These are phyloP conservation scores for Lucilia cuprina DNA, from an alignment of 1,140 invertebrate genomes.

Conservation along the genomic window DNA sequence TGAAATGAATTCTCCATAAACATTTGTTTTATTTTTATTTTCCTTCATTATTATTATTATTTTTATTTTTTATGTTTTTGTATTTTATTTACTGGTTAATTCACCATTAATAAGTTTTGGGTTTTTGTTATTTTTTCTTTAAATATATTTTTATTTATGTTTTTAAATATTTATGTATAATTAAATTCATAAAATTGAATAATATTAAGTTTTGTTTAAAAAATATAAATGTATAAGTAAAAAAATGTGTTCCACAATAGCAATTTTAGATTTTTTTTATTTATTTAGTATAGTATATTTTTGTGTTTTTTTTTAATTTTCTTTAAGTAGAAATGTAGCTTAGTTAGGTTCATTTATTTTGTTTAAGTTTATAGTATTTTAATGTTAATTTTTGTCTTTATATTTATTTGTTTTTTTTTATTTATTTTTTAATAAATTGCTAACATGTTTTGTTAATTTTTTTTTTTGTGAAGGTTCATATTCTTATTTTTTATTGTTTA, in stretches of 20 bases:
- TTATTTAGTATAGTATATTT: conserved; percentile 4
- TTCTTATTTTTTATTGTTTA: background rate
- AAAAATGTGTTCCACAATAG: conserved; percentile 33
- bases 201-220: conserved; percentile 33
- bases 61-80: conserved; percentile 6
- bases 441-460: background rate
- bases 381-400: background rate
- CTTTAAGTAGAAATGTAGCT: conserved; percentile 29
- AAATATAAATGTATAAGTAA: conserved; percentile 34
- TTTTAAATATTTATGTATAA: conserved; percentile 24
- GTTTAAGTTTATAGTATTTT: conserved; percentile 15
- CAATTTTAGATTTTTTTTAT: conserved; percentile 25
- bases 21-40: background rate
- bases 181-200: conserved; percentile 39
- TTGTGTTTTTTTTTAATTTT: conserved; percentile 3
- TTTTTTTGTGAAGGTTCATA: background rate
- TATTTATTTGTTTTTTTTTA: background rate
- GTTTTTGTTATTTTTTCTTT: background rate
- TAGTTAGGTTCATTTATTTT: conserved; percentile 24
- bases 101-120: conserved; percentile 27
- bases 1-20: conserved; percentile 24
- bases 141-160: conserved; percentile 29
- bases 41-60: conserved; percentile 11
- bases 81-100: conserved; percentile 32
- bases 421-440: background rate